A percentile compares a stretch with the other conserved stretches of the same genome.
Evolutionary conservation across 2,113 vertebrate species (phyloP).

Genomic region (Stegastes partitus): DNA sequence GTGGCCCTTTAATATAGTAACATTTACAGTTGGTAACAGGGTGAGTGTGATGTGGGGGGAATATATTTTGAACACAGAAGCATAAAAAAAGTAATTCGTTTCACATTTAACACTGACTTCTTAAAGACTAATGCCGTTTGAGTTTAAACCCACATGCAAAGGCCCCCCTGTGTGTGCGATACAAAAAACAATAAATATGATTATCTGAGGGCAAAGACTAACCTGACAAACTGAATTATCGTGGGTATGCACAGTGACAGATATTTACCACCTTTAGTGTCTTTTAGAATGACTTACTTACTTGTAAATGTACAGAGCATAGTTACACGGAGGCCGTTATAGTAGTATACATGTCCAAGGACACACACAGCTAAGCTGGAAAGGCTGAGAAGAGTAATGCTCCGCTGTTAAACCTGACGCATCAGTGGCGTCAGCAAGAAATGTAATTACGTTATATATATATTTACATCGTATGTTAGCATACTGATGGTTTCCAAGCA

Average conservation of each 20-base stretch:
- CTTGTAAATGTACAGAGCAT: slow-evolving; percentile 56
- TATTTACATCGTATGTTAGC: slow-evolving; percentile 59
- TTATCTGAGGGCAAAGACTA: slow-evolving; percentile 31
- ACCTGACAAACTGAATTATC: slow-evolving; percentile 23
- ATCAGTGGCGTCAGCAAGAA: slow-evolving; percentile 19
- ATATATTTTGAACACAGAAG: slow-evolving; percentile 51
- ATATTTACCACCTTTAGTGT: slow-evolving; percentile 38
- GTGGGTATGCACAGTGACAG: slow-evolving; percentile 49
- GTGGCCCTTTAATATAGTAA: slow-evolving; percentile 76
- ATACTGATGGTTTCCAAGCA: slow-evolving; percentile 48
- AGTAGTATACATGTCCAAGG: slow-evolving; percentile 43
- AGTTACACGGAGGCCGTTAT: slow-evolving; percentile 47
- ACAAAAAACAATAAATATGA: slow-evolving; percentile 60
- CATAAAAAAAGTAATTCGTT: slow-evolving; percentile 50
- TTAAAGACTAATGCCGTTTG: slow-evolving; percentile 38
- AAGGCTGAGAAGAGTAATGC: slow-evolving; percentile 36
- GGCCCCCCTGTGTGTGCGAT: slow-evolving; percentile 29
- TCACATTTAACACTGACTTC: slow-evolving; percentile 61
- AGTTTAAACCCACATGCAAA: slow-evolving; percentile 69
- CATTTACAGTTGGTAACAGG: slow-evolving; percentile 64
- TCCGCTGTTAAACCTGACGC: slow-evolving; percentile 25
- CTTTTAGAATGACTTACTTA: slow-evolving; percentile 42
- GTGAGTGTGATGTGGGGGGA: slow-evolving; percentile 20
- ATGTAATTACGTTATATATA: slow-evolving; percentile 39
- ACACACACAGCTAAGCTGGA: slow-evolving; percentile 47